phyloP scores from a whole-genome alignment of 2,113 vertebrate species.

The Okapia johnstoni region DNA sequence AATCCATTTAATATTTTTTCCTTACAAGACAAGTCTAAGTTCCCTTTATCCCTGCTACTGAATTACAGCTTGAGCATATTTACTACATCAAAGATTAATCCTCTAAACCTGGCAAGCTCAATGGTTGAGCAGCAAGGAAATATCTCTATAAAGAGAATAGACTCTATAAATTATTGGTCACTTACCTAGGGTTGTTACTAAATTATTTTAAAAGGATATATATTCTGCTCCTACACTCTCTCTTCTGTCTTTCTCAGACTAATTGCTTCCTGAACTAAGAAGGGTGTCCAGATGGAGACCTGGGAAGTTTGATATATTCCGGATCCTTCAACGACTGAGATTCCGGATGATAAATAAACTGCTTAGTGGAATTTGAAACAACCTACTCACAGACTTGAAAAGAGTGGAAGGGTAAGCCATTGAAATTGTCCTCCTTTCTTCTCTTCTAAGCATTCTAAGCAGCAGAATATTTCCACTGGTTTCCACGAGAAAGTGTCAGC shows the following conservation, averaged over 20 bases:
- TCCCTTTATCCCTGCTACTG: conserved; percentile 64
- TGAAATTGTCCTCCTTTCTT: neutral
- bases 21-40: conserved; percentile 64
- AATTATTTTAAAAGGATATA: conserved; percentile 77
- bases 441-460: conserved; percentile 9
- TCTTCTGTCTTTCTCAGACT: conserved; percentile 71
- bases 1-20: conserved; percentile 54
- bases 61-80: conserved; percentile 75
- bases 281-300: conserved; percentile 64
- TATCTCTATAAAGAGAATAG: conserved; percentile 78
- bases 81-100: conserved; percentile 75
- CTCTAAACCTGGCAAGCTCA: conserved; percentile 64
- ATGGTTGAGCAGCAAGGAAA: conserved; percentile 69
- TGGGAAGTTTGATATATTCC: conserved; percentile 69
- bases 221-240: conserved; percentile 69
- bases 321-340: conserved; percentile 63
- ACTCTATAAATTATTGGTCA: conserved; percentile 78
- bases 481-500: neutral
- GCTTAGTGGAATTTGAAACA: conserved; percentile 50
- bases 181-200: conserved; percentile 78
- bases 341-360: conserved; percentile 71
- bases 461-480: neutral
- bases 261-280: conserved; percentile 74
- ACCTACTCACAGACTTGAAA: conserved; percentile 51
- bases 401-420: conserved; percentile 44